phyloP scores from a whole-genome alignment of 2,113 vertebrate genomes.

The Solenodon paradoxus region DNA sequence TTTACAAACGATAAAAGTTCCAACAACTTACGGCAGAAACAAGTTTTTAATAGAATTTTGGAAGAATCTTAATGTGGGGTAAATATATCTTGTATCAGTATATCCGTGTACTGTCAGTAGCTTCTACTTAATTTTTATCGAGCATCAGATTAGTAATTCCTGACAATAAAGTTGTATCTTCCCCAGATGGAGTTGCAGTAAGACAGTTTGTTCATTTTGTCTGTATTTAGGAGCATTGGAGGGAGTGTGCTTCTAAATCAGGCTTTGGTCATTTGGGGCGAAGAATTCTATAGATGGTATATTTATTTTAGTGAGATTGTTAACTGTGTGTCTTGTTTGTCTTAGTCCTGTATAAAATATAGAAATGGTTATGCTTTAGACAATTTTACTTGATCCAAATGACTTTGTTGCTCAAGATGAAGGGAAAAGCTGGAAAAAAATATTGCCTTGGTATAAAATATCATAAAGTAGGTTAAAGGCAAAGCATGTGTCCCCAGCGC shows the following conservation, averaged over 20 bases:
- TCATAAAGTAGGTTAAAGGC: neutral
- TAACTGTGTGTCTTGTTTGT: neutral
- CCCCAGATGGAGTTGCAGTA: neutral
- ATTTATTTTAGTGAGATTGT: neutral
- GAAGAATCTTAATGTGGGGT: neutral
- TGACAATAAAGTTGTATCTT: neutral
- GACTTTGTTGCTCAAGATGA: neutral
- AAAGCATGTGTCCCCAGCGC: neutral
- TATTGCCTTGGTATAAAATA: neutral
- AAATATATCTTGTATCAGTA: neutral
- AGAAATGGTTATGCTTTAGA: neutral
- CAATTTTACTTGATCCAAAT: neutral
- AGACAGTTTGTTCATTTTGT: neutral
- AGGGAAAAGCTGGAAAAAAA: neutral
- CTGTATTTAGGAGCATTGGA: neutral
- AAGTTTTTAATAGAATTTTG: neutral
- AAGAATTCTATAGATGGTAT: neutral
- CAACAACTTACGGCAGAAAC: neutral
- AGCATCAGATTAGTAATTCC: neutral
- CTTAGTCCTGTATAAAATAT: neutral
- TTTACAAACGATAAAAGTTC: neutral
- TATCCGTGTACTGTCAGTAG: neutral
- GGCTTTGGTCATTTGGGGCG: neutral
- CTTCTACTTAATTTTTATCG: neutral
- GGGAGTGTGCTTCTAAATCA: neutral